A percentile compares a stretch with the other conserved stretches of the same genome.
Conservation (phyloP, 2,797 vertebrate species). For the Platalea minor region DNA sequence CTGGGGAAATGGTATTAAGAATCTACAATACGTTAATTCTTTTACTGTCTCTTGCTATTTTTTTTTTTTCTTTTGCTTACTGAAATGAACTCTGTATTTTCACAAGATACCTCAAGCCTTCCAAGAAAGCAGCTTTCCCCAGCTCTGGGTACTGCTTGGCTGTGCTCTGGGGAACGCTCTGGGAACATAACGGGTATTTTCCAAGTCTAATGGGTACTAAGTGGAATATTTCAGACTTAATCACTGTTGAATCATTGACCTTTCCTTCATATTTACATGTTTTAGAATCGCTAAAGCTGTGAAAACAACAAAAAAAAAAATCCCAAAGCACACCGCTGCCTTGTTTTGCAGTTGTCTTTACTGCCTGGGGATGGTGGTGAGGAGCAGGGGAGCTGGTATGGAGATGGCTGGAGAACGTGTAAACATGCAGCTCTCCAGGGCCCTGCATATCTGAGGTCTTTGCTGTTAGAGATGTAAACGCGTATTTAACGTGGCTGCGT, state of each 20-base stretch:
- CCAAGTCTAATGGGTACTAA: not conserved
- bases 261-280: conserved; percentile 18
- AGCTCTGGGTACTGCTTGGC: not conserved
- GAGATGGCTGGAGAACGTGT: not conserved
- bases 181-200: not conserved
- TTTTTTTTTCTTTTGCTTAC: not conserved
- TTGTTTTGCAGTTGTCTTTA: not conserved
- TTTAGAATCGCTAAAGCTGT: not conserved
- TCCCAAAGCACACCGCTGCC: not conserved
- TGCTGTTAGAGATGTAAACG: not conserved
- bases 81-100: not conserved
- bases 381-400: not conserved
- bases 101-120: not conserved
- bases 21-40: not conserved
- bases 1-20: not conserved
- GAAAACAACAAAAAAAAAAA: not conserved
- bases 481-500: rapidly evolving
- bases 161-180: not conserved
- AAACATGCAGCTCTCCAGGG: rapidly evolving
- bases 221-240: conserved; percentile 23
- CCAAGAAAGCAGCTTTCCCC: not conserved
- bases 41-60: not conserved
- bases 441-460: rapidly evolving
- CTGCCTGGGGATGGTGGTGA: not conserved
- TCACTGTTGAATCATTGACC: conserved; percentile 39